A percentile compares a stretch with the other conserved stretches of the same genome.
Conservation (phyloP, 2,888 invertebrate genomes). For the Eulithis prunata region DNA sequence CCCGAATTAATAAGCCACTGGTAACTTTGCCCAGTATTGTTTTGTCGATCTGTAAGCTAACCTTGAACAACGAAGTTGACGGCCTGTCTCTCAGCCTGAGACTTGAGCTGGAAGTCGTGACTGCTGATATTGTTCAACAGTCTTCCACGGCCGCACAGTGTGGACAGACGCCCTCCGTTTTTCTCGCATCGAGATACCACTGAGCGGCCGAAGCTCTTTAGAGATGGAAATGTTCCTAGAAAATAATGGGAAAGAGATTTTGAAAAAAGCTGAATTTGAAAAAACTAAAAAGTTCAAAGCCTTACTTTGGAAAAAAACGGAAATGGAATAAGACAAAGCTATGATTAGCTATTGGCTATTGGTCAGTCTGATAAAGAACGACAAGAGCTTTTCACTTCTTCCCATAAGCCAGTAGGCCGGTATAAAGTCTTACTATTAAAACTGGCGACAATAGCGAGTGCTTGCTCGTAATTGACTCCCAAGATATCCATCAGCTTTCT, state of each 20-base stretch:
- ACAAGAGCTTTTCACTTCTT: not conserved
- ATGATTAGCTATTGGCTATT: too few species aligned
- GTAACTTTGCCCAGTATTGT: too few species aligned
- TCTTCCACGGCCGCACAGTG: conserved; percentile 64
- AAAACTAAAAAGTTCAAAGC: too few species aligned
- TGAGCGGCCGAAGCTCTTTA: conserved; percentile 63
- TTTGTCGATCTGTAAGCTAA: conserved; percentile 28
- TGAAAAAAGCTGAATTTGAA: too few species aligned
- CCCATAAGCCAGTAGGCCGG: not conserved
- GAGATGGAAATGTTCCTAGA: conserved; percentile 71
- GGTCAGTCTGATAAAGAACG: too few species aligned
- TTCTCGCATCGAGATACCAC: conserved; percentile 56
- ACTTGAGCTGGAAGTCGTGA: conserved; percentile 47
- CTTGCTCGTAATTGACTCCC: conserved; percentile 58
- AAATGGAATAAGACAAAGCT: too few species aligned
- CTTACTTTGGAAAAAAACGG: too few species aligned
- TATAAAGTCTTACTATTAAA: conserved; percentile 61
- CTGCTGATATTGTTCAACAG: conserved; percentile 53
- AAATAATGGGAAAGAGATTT: too few species aligned
- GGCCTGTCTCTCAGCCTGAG: conserved; percentile 75
- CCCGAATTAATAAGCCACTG: too few species aligned
- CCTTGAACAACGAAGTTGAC: conserved; percentile 80
- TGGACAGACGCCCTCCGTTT: conserved; percentile 55
- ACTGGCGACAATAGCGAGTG: conserved; percentile 60
- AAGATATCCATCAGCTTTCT: conserved; percentile 72